A percentile compares a stretch with the other conserved stretches of the same genome.
Conservation (phyloP, 2,113 vertebrate genomes). For the Lagopus muta region DNA sequence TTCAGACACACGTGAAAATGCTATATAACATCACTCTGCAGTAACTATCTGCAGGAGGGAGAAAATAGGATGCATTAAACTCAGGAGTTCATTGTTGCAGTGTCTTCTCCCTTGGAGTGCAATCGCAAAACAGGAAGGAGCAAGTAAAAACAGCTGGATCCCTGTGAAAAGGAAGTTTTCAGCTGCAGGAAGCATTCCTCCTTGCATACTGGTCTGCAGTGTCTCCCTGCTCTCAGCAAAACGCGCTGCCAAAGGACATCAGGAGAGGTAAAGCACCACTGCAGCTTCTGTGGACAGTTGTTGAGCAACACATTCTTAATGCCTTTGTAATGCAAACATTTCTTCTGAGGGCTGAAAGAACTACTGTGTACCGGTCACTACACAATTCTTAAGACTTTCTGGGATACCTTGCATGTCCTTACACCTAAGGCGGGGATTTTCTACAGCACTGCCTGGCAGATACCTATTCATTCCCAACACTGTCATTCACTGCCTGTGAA, state of each 20-base stretch:
- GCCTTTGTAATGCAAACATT: background rate
- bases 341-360: background rate
- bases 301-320: background rate
- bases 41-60: background rate
- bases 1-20: background rate
- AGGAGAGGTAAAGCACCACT: background rate
- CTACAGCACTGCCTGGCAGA: background rate
- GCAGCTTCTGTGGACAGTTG: background rate
- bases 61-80: background rate
- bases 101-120: background rate
- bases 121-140: background rate
- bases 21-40: background rate
- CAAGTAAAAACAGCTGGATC: background rate
- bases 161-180: background rate
- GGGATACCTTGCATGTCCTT: background rate
- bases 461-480: background rate
- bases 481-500: background rate
- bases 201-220: accelerated
- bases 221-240: accelerated
- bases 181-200: background rate
- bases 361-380: accelerated
- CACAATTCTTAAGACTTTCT: background rate
- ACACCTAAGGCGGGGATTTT: background rate
- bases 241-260: background rate
- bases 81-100: background rate